Base-by-base conservation (phyloP, 2,888 invertebrate species). In the Ecliptopera silaceata region DNA sequence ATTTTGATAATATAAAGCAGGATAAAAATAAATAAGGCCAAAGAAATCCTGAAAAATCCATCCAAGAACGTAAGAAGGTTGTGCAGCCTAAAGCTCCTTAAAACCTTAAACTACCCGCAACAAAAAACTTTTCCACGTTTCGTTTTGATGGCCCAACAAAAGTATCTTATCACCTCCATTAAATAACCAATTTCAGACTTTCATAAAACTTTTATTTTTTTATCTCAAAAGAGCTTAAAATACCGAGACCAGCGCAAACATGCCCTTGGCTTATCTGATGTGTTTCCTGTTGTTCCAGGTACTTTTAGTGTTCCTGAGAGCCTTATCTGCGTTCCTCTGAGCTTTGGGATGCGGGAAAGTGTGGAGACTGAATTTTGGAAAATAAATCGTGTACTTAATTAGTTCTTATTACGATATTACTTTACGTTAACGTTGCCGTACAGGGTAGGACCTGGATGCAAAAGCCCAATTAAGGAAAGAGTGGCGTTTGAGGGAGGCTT, bases 161-260 rank as follows among this genome's bases (percentile, higher is more conserved):
- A 53, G n/a, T 48, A 39, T 38, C 18, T 57, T 58, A 53, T 58
- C 57, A 38, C 42, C 48, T 43, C 43, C 31, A 32, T 57, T 52
- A 47, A 47, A 46, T 45, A 31, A 46, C 47, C 43, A 38, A 50
- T 42, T 56, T 12, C 38, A 22, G 12, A 18, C 41, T 51, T 45
- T 51, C 43, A 52, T 58, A 44, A 49, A 58, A 53, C 18, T 58
- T 58, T 53, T 58, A 53, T 53, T 57, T 26, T 11, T 17, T 52
- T 49, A 53, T 58, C 53, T 49, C 8, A 15, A 31, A 36, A 36
- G 13, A 12, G 20, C 46, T 13, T 8, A 36, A 15, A 18, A 13
- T 51, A 45, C 29, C 11, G 39, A 18, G 42, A 36, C 42, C 31
- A 50, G 32, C 34, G 34, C 42, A 57, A 52, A 57, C 48, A 57